phyloP scores from a whole-genome alignment of 2,113 vertebrate species.

The Sylvia atricapilla region DNA sequence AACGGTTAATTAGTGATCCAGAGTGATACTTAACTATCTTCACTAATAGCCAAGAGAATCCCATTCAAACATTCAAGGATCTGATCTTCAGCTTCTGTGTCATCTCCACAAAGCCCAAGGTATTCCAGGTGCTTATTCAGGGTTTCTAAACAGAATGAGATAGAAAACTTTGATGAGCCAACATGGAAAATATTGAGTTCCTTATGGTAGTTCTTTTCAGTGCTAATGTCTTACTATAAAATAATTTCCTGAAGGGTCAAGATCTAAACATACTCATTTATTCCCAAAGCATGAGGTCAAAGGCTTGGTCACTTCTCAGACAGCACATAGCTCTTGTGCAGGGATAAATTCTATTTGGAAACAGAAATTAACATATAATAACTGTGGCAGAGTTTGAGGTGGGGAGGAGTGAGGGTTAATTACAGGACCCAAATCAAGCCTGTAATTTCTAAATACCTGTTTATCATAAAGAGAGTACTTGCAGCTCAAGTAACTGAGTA shows the following conservation, averaged over 20 bases:
- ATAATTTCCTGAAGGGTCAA: neutral
- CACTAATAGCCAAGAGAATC: conserved; percentile 61
- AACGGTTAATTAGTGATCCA: neutral
- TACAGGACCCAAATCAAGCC: neutral
- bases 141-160: conserved; percentile 33
- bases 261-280: neutral
- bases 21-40: conserved; percentile 71
- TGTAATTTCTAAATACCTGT: neutral
- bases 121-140: conserved; percentile 56
- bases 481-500: neutral
- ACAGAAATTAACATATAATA: neutral
- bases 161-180: neutral
- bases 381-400: neutral
- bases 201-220: neutral
- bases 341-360: neutral
- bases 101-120: conserved; percentile 36
- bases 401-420: neutral
- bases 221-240: neutral
- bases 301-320: neutral
- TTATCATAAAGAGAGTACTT: neutral
- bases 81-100: conserved; percentile 37
- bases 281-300: neutral
- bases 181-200: neutral
- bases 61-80: conserved; percentile 57
- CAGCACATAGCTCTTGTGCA: neutral